phyloP scores from a whole-genome alignment of 2,797 vertebrate genomes.

The Smutsia temminckii region DNA sequence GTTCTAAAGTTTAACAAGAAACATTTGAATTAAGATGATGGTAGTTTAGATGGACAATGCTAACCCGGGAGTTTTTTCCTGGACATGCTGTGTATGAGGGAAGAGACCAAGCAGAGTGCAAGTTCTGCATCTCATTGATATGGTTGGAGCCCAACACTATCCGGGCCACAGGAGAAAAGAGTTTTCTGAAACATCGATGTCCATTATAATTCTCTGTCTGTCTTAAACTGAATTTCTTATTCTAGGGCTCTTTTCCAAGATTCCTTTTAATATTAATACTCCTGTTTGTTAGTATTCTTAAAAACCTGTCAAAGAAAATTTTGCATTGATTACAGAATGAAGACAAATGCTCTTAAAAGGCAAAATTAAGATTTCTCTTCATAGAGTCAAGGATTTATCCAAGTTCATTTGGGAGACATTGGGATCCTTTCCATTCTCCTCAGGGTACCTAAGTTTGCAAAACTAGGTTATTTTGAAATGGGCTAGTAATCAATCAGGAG shows the following conservation, averaged over 20 bases:
- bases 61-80: background rate
- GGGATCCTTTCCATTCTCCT: background rate
- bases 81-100: background rate
- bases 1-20: background rate
- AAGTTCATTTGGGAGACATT: background rate
- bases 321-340: background rate
- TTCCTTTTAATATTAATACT: background rate
- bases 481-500: background rate
- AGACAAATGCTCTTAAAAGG: background rate
- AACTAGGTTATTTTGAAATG: background rate
- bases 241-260: background rate
- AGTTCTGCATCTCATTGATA: background rate
- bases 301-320: background rate
- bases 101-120: background rate
- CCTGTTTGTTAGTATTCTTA: background rate
- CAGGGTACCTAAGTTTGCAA: background rate
- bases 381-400: background rate
- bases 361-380: background rate
- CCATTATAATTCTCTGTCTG: background rate
- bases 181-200: background rate
- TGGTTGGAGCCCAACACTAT: background rate
- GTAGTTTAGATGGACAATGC: background rate
- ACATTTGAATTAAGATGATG: background rate
- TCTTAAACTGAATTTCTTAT: background rate
- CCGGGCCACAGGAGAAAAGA: background rate